Conservation (phyloP, 2,888 invertebrate genomes). For the Ptychoptera albimana region DNA sequence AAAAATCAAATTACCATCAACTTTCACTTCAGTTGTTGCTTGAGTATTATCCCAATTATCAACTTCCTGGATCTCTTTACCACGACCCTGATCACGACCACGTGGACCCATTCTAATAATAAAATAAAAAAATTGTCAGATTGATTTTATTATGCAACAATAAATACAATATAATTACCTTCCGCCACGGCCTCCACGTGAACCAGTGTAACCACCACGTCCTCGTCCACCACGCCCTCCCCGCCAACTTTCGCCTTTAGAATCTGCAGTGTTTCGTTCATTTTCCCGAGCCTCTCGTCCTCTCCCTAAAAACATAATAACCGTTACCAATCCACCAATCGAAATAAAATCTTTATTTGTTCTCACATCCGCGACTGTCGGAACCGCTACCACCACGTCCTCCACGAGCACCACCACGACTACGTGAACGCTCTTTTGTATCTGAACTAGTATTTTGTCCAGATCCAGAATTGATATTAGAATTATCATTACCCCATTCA, state of each 20-base stretch:
- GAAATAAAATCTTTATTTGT: neutral
- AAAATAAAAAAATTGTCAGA: neutral
- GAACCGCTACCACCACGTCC: constrained; percentile 25
- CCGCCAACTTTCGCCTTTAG: constrained; percentile 25
- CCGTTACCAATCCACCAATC: neutral
- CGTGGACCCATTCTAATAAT: constrained; percentile 14
- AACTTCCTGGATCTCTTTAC: constrained; percentile 27
- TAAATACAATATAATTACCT: constrained; percentile 17
- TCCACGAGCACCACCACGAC: constrained; percentile 28
- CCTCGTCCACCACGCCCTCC: constrained; percentile 26
- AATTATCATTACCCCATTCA: constrained; percentile 26
- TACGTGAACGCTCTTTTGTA: constrained; percentile 28
- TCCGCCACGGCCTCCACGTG: constrained; percentile 34
- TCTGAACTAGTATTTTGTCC: constrained; percentile 15
- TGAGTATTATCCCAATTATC: constrained; percentile 42
- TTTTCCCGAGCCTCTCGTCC: constrained; percentile 48
- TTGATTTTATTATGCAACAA: neutral
- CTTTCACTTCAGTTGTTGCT: constrained; percentile 22
- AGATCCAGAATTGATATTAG: constrained; percentile 7
- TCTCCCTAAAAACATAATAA: constrained; percentile 27
- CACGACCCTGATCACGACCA: constrained; percentile 15
- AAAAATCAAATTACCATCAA: too few species aligned
- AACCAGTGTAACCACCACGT: constrained; percentile 32
- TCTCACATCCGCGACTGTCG: constrained; percentile 38
- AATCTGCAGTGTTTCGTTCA: constrained; percentile 34